Percentiles rank a stretch among this genome's conserved stretches.
phyloP scores from a whole-genome alignment of 1,140 invertebrate genomes.

The Ceratitis capitata region DNA sequence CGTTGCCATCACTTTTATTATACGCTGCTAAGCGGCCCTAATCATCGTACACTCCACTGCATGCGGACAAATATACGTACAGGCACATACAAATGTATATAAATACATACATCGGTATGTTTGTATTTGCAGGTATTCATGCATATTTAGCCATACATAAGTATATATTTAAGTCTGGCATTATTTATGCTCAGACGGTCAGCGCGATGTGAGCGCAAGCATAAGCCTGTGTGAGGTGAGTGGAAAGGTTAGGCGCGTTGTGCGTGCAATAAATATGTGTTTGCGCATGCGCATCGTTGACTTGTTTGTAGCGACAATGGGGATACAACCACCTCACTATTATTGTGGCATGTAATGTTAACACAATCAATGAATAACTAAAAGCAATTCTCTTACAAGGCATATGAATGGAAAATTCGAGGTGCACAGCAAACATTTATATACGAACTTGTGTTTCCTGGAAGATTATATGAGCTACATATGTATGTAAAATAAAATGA shows the following conservation, averaged over 20 bases:
- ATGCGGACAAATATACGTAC: not conserved
- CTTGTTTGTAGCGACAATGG: not conserved
- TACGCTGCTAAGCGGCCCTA: constrained; percentile 6
- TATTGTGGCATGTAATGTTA: not conserved
- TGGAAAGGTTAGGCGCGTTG: not conserved
- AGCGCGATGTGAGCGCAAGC: not conserved
- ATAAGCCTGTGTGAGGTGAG: not conserved
- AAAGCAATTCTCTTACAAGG: not conserved
- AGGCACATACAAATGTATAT: not conserved
- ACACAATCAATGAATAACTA: constrained; percentile 1
- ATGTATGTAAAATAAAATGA: too few relatives aligned
- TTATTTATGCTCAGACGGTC: too few relatives aligned
- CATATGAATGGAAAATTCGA: constrained; percentile 2
- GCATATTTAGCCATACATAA: too few relatives aligned
- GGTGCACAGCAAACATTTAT: not conserved
- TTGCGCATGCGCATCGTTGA: constrained; percentile 21
- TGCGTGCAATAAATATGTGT: not conserved
- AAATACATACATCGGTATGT: not conserved
- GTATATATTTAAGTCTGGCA: too few relatives aligned
- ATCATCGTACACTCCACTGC: constrained; percentile 10
- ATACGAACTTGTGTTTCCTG: too few relatives aligned
- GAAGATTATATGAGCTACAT: too few relatives aligned
- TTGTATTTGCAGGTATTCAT: not conserved
- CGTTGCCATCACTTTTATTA: constrained; percentile 7
- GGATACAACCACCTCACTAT: not conserved